These are phyloP conservation scores for Paratilapia polleni DNA, from an alignment of 2,113 vertebrate genomes.

Conservation along the genomic window DNA sequence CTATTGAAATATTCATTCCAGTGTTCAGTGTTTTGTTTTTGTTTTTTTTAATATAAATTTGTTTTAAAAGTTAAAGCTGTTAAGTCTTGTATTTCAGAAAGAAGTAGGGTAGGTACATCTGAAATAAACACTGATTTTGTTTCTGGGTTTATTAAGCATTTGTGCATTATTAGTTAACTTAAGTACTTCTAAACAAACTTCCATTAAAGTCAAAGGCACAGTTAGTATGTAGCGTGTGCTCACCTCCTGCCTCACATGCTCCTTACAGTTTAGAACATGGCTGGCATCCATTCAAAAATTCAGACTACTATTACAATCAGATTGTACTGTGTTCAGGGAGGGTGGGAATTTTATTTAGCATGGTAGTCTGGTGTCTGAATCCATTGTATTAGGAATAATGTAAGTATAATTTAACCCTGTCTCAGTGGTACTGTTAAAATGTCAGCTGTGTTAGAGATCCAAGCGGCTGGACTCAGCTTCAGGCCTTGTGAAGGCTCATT, in stretches of 20 bases:
- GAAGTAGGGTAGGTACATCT: neutral
- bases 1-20: neutral
- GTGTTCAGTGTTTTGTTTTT: too few relatives aligned
- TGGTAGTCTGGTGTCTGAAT: neutral
- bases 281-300: neutral
- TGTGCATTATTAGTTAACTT: neutral
- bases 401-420: neutral
- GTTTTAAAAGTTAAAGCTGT: neutral
- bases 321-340: neutral
- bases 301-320: neutral
- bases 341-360: neutral
- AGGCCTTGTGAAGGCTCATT: rapidly evolving
- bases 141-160: rapidly evolving
- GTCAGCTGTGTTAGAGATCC: neutral
- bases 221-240: too few relatives aligned
- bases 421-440: rapidly evolving
- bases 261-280: neutral
- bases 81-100: neutral
- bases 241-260: neutral
- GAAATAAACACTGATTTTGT: neutral
- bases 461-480: neutral
- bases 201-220: neutral
- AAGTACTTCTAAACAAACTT: neutral
- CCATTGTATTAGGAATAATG: neutral
- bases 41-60: neutral